Conservation (phyloP, 2,888 invertebrate genomes). For the Drosophila acutilabella region DNA sequence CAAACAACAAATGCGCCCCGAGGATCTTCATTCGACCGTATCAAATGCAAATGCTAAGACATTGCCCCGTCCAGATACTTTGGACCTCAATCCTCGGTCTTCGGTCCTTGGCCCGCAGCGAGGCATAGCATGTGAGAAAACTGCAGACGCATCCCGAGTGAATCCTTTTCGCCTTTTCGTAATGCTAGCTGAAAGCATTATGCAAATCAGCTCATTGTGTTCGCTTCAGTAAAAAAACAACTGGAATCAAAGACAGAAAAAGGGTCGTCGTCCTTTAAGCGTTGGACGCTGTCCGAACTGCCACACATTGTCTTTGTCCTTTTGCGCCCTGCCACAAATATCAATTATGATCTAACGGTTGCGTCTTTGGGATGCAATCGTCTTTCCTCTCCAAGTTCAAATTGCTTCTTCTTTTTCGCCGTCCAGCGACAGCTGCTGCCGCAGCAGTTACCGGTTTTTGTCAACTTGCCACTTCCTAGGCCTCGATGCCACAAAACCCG, state of each 20-base stretch:
- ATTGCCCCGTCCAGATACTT: slow-evolving; percentile 19
- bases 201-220: slow-evolving; percentile 71
- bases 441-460: slow-evolving; percentile 51
- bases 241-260: slow-evolving; percentile 3
- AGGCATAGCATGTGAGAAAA: slow-evolving; percentile 50
- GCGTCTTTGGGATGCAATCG: slow-evolving; percentile 19
- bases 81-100: background rate
- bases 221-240: background rate
- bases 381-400: background rate
- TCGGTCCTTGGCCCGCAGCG: slow-evolving; percentile 9
- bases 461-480: slow-evolving; percentile 69
- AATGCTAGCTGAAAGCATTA: slow-evolving; percentile 76
- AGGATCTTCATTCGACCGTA: slow-evolving; percentile 71
- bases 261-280: slow-evolving; percentile 37
- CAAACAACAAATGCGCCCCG: slow-evolving; percentile 62
- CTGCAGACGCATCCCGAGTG: slow-evolving; percentile 56
- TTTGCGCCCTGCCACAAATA: slow-evolving; percentile 43
- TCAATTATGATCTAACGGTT: slow-evolving; percentile 73
- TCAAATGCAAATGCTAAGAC: slow-evolving; percentile 70
- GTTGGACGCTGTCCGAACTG: slow-evolving; percentile 76
- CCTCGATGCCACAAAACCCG: slow-evolving; percentile 50
- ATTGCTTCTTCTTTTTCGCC: no score
- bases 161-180: slow-evolving; percentile 50
- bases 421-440: background rate
- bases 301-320: slow-evolving; percentile 47